phyloP scores from a whole-genome alignment of 2,797 vertebrate genomes.

The Phalanger gymnotis region DNA sequence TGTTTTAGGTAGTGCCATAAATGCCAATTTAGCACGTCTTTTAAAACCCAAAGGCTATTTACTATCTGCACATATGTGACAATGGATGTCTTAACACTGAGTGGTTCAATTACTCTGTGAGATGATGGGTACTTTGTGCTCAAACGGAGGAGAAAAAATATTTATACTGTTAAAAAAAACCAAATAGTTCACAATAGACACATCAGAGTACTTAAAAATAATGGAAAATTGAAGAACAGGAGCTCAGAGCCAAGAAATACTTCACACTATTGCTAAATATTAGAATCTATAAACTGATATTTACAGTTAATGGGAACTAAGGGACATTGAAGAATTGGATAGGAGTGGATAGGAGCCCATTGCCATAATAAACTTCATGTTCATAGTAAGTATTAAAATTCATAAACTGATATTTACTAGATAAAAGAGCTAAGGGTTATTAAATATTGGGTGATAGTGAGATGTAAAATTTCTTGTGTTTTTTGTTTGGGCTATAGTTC shows the following conservation, averaged over 20 bases:
- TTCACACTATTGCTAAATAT: conserved; percentile 34
- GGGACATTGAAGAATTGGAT: background rate
- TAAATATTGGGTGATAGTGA: background rate
- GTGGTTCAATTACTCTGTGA: conserved; percentile 57
- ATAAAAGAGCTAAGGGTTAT: conserved; percentile 6
- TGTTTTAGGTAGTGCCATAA: conserved; percentile 63
- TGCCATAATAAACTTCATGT: conserved; percentile 14
- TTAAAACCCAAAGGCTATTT: conserved; percentile 66
- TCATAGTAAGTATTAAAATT: conserved; percentile 6
- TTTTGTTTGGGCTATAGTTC: conserved; percentile 1
- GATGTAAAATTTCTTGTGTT: background rate
- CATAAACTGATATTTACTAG: conserved; percentile 31
- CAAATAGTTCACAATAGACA: conserved; percentile 49
- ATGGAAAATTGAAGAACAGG: conserved; percentile 42
- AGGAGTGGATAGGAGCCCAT: background rate
- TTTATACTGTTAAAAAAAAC: conserved; percentile 53
- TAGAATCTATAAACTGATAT: conserved; percentile 9
- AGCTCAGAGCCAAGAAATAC: conserved; percentile 17
- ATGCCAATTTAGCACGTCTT: conserved; percentile 69
- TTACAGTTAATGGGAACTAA: conserved; percentile 39
- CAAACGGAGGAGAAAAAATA: conserved; percentile 47
- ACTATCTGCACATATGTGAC: conserved; percentile 43
- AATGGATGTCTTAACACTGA: conserved; percentile 47
- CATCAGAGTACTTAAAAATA: conserved; percentile 16
- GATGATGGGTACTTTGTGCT: conserved; percentile 16